A percentile compares a stretch with the other conserved stretches of the same genome.
phyloP scores from a whole-genome alignment of 2,113 vertebrate genomes.

The Podilymbus podiceps region DNA sequence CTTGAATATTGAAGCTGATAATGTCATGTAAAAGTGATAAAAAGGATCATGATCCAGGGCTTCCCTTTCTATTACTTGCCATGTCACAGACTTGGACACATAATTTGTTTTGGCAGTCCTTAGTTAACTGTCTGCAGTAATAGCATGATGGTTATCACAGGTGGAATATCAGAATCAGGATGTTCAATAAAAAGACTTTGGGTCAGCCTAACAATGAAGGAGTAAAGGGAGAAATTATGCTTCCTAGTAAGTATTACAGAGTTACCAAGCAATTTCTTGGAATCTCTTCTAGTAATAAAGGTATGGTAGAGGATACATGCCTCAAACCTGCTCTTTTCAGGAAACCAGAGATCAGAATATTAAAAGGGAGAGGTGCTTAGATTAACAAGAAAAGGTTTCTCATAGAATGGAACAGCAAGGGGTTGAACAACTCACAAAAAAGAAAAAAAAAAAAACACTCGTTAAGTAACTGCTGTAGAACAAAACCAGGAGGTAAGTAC shows the following conservation, averaged over 20 bases:
- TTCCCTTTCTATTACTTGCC: background rate
- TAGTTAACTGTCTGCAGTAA: background rate
- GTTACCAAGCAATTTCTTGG: background rate
- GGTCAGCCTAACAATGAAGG: background rate
- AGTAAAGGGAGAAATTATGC: background rate
- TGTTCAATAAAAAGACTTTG: background rate
- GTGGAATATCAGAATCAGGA: background rate
- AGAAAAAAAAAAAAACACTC: background rate
- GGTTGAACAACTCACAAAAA: background rate
- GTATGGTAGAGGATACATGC: background rate
- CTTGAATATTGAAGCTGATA: background rate
- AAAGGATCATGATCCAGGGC: background rate
- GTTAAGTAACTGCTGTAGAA: background rate
- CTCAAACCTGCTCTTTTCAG: background rate
- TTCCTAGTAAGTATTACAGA: background rate
- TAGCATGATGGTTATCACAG: background rate
- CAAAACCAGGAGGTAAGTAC: background rate
- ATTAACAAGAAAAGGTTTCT: background rate
- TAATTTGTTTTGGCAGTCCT: background rate
- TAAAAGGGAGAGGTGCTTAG: background rate
- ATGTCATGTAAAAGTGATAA: background rate
- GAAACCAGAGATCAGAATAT: background rate
- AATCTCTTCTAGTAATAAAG: background rate
- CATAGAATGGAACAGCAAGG: background rate
- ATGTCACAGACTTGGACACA: background rate